Evolutionary conservation across 2,888 invertebrate genomes (phyloP).

Genomic region (Platycheirus albimanus): DNA sequence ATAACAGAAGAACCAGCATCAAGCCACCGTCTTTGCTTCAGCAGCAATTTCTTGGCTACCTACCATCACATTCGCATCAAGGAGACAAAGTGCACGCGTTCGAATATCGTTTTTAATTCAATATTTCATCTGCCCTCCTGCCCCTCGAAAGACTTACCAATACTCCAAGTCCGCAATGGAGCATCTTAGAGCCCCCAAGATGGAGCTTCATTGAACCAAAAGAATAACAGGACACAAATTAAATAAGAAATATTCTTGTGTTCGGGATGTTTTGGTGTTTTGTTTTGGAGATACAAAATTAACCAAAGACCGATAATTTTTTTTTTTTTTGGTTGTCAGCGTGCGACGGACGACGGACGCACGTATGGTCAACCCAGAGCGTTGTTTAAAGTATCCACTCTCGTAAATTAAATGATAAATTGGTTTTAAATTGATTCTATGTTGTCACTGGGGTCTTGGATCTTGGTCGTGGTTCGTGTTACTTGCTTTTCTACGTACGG

Average conservation of each 20-base stretch:
- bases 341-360: constrained; percentile 12
- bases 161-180: not conserved
- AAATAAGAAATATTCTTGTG: constrained; percentile 73
- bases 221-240: constrained; percentile 65
- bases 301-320: constrained; percentile 51
- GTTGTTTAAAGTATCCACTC: constrained; percentile 70
- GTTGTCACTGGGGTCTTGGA: constrained; percentile 72
- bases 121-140: constrained; percentile 69
- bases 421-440: constrained; percentile 77
- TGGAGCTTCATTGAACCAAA: constrained; percentile 24
- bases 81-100: constrained; percentile 64
- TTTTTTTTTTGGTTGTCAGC: constrained; percentile 26
- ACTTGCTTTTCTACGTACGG: constrained; percentile 42
- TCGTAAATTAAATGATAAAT: constrained; percentile 77
- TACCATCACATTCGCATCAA: constrained; percentile 15
- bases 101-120: constrained; percentile 73
- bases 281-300: constrained; percentile 60
- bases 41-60: constrained; percentile 9
- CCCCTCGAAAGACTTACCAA: constrained; percentile 12
- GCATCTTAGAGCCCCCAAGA: not conserved
- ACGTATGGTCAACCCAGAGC: constrained; percentile 12
- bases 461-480: constrained; percentile 44
- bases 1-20: not conserved
- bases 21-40: constrained; percentile 7
- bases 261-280: constrained; percentile 62